Evolutionary conservation across 2,888 invertebrate species (phyloP), one percentile per base, ranked within the genome.

Genomic region (Drosophila stalkeri): DNA sequence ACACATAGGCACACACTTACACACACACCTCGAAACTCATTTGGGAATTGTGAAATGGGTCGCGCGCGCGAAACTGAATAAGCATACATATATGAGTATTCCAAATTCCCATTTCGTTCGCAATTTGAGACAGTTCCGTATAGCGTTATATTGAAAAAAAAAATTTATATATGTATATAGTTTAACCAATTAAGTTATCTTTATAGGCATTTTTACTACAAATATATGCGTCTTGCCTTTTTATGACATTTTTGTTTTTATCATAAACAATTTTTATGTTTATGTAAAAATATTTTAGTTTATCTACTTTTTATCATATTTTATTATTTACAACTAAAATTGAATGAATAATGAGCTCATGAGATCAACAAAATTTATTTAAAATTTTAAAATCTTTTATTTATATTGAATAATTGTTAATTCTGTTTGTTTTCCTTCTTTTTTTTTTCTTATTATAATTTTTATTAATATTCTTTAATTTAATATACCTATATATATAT

Each of bases 1-100:
- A 23, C 23, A 37, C 23, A 72, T 1, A 27, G 27, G 27, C 56
- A 60, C 51, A 64, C 54, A 39, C 60, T 23, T 41, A 57, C 23
- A 31, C 27, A 31, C 27, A 31, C 27, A 39, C 27, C 12, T 23
- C 27, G 23, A 67, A 54, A 75, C 55, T 72, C 64, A 75, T 74
- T 83, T 64, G 64, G 55, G 62, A 59, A 64, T 18, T 52, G 35
- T 18, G 52, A 81, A 81, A 69, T 65, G 77, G 77, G 74, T 77
- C 65, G 65, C 41, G 27, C 44, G 23, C 37, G 43, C 54, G 7
- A 62, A 64, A 63, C 39, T 68, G 56, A 44, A 70, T 55, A 72
- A 43, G 18, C 18, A 43, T 14, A 20, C 64, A 11, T n/a, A 33
- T 41, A 41, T 16, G 7, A 39, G 16, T n/a, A 46, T 64, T 65